Base-by-base conservation (phyloP, 2,113 vertebrate species). In the Sinosuthora webbiana region DNA sequence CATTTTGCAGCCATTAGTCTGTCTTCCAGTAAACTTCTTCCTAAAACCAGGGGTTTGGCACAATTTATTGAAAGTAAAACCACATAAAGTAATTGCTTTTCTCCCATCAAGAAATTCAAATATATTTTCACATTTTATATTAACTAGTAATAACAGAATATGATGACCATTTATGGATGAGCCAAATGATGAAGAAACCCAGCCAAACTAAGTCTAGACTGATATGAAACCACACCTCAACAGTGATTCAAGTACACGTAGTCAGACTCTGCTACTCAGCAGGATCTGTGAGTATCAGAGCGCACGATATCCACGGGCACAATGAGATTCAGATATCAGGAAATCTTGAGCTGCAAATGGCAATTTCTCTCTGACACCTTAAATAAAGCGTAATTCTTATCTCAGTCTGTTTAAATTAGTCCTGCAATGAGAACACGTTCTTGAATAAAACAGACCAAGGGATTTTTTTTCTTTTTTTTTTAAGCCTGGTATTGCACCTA, bases 261-360 rank as follows among this genome's bases (percentile, higher is more conserved):
- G 23, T 52, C 19, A 62, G 16, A 39, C 18, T 79, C 39, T 56
- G 27, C 7, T 47, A 33, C 11, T 77, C n/a, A 52, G 24, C 35
- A 77, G 44, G 41, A 74, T 52, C 30, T 68, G 15, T 39, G 21
- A 8, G 12, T 47, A 60, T 79, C 24, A 77, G 27, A 89, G 11
- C 10, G 45, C 6, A 4, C 19, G 7, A 57, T 59, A 59, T 55
- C 20, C 30, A 23, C 0, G 0, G 27, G 18, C 31, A 83, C 11
- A 52, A 13, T 23, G 14, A 78, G 64, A 82, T 74, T 4, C 2
- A 2, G 62, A 24, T 69, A 91, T 52, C 30, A 93, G 59, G 67
- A 87, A 52, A 77, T 6, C 27, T 37, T 39, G 13, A 77, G 14
- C 13, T 73, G 17, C 6, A 15, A 44, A 67, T 44, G 22, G 6